Base-by-base conservation (phyloP, 2,888 invertebrate genomes). In the Diarsia dahlii region DNA sequence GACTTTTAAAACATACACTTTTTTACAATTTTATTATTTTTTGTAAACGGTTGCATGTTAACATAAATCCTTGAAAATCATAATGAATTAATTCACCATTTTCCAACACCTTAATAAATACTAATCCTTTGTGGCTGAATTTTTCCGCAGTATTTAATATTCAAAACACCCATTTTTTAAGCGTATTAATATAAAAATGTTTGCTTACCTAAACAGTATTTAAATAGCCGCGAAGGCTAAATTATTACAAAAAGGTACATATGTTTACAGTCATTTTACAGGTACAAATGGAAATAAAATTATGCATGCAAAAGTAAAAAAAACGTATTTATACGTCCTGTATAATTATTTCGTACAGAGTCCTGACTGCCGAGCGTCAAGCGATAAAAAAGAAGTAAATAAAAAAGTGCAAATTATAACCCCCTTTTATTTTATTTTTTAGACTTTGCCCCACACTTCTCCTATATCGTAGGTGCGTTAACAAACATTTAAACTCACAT, bases 281-380 rank as follows among this genome's bases (percentile, higher is more conserved):
- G 18, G 54, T 48, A 46, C n/a, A 81, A 75, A 52, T 64, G 45
- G 34, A 74, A 64, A 64, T 34, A 46, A 67, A 74, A 81, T 81
- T 81, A 63, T 80, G 50, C 52, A 39, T 46, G 20, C 18, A 13
- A 48, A 45, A 20, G 28, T 28, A 62, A 39, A 62, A 39, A 78
- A 78, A 71, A 79, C 8, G n/a, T 34, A 18, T 39, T 52, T 34
- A 46, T n/a, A 48, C 28, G 13, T 18, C 13, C 13, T 10, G 10
- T 10, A 18, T 54, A 54, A 71, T 78, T 69, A 23, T 28, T 58
- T 34, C 12, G 9, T 15, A 56, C 13, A 39, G 74, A 52, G 15
- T n/a, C 18, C 28, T 2, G 18, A 34, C 34, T 34, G 18, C 1
- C 6, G 28, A 58, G n/a, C n/a, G n/a, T 34, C 9, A 6, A 20